Evolutionary conservation across 2,113 vertebrate species (phyloP), one percentile per base, ranked within the genome.

Genomic region (Poeciliopsis prolifica): DNA sequence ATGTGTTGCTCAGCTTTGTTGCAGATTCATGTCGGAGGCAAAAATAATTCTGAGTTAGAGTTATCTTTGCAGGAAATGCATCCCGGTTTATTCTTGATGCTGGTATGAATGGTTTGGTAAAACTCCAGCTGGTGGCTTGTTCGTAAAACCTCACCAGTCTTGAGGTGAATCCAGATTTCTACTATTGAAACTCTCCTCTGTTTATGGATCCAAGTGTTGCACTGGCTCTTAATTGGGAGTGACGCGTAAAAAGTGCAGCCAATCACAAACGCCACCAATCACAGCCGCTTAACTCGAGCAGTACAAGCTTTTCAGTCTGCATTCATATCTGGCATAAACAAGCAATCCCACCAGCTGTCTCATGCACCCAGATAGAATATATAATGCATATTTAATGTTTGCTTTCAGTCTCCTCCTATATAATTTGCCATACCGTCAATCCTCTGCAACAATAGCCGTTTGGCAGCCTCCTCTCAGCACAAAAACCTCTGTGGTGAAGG

Each of bases 1-100:
- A 74, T 70, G 82, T 82, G 82, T 86, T 19, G 7, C 33, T 65
- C 44, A 15, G 70, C 35, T n/a, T 2, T 51, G 19, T 44, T 29
- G 17, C 7, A 48, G 29, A 48, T 48, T 6, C 5, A 2, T 48
- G 44, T 48, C 17, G 5, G 17, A 48, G 15, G 44, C 35, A 37
- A 37, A 48, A 48, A 48, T 17, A 17, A 48, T 48, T 48, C 17
- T 6, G 4, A 48, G 15, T 15, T 44, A 48, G 4, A 58, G 1
- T n/a, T 10, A 58, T 19, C 10, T 58, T 58, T 58, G 51, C 24
- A 58, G 51, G 8, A 58, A 19, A n/a, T 2, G 3, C 6, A n/a
- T 58, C 51, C 51, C 51, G 3, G 24, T 58, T n/a, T 11, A 58
- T 58, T 58, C 51, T n/a, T 11, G 19, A 24, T 58, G 22, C 24